Conservation (phyloP, 2,888 invertebrate species). For the Callimorpha dominula region DNA sequence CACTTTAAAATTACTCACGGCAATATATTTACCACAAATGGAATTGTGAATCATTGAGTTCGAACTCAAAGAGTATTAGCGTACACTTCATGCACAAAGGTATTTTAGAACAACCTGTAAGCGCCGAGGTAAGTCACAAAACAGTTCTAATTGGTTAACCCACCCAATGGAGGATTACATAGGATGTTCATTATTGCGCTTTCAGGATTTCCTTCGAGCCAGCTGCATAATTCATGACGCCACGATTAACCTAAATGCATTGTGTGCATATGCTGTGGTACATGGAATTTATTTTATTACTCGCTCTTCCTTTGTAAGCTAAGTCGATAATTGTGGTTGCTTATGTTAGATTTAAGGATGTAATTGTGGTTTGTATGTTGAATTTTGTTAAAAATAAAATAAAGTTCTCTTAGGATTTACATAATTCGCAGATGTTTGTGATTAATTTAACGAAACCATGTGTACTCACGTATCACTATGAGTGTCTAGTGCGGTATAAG, state of each 20-base stretch:
- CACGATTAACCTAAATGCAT: conserved; percentile 69
- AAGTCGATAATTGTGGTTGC: neutral
- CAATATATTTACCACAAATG: neutral
- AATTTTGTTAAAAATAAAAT: too few species aligned
- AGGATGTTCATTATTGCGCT: conserved; percentile 76
- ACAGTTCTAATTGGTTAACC: conserved; percentile 76
- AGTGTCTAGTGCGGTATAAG: too few species aligned
- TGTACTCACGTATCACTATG: too few species aligned
- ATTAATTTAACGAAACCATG: too few species aligned
- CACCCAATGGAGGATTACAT: conserved; percentile 68
- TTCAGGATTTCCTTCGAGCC: conserved; percentile 70
- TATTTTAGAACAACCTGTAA: conserved; percentile 22
- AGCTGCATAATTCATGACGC: conserved; percentile 68
- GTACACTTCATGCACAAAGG: neutral
- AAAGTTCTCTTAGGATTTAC: too few species aligned
- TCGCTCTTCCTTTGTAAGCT: neutral
- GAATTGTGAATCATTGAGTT: neutral
- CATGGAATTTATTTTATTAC: conserved; percentile 11
- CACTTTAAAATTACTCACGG: too few species aligned
- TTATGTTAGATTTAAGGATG: neutral
- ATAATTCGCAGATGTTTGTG: too few species aligned
- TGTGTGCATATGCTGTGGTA: conserved; percentile 38
- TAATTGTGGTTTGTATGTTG: neutral
- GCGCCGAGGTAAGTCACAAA: conserved; percentile 51
- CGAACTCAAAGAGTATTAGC: conserved; percentile 2